Conservation (phyloP, 64 coral and sea anemone genomes). For the Astreopora myriophthalma region DNA sequence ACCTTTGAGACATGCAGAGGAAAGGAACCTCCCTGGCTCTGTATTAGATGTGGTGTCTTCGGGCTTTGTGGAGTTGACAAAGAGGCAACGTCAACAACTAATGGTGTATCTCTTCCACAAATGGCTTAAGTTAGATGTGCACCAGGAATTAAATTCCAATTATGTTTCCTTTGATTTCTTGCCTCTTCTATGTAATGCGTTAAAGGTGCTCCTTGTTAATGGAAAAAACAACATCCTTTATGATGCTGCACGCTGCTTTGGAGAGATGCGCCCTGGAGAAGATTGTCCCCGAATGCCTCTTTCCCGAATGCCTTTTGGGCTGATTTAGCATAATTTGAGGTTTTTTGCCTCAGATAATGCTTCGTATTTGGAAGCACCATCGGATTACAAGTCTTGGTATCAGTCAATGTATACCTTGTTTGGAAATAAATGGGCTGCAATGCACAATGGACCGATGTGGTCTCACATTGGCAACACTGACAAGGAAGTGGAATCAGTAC, state of each 20-base stretch:
- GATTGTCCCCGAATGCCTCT: slow-evolving; percentile 21
- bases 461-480: slow-evolving; percentile 6
- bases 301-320: slow-evolving; percentile 58
- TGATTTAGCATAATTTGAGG: slow-evolving; percentile 55
- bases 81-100: slow-evolving; percentile 32
- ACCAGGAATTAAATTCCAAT: background rate
- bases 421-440: slow-evolving; percentile 52
- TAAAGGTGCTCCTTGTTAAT: background rate
- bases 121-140: slow-evolving; percentile 6
- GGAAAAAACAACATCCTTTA: slow-evolving; percentile 42
- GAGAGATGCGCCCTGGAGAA: slow-evolving; percentile 2
- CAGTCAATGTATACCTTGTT: slow-evolving; percentile 71
- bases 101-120: slow-evolving; percentile 12
- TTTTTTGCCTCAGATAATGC: slow-evolving; percentile 58
- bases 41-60: background rate
- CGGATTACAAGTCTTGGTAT: slow-evolving; percentile 61
- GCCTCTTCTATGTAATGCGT: background rate
- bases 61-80: slow-evolving; percentile 13
- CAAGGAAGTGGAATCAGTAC: background rate
- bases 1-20: background rate
- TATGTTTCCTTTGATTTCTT: slow-evolving; percentile 16
- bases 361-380: slow-evolving; percentile 8
- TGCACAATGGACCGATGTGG: slow-evolving; percentile 78
- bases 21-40: background rate
- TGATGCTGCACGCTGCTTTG: slow-evolving; percentile 33